A percentile compares a stretch with the other conserved stretches of the same genome.
Conservation (phyloP, 2,113 vertebrate species). For the Chunga burmeisteri region DNA sequence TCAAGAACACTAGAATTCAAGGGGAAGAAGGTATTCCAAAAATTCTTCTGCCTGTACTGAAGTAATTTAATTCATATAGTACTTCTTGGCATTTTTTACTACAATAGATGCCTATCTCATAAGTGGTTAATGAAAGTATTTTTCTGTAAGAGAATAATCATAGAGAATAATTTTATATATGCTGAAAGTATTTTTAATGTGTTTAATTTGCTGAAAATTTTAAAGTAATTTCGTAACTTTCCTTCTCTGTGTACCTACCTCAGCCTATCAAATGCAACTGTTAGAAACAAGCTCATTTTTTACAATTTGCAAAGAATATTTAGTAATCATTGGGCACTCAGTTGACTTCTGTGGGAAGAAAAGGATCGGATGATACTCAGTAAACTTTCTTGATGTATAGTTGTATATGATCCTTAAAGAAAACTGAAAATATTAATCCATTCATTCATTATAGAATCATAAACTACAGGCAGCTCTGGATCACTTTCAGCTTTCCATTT, state of each 20-base stretch:
- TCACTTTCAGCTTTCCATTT: neutral
- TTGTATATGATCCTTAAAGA: neutral
- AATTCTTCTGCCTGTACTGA: neutral
- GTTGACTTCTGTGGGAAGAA: neutral
- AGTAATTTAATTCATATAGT: neutral
- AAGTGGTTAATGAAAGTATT: neutral
- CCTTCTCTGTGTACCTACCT: neutral
- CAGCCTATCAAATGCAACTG: neutral
- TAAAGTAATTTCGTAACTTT: neutral
- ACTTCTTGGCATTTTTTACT: neutral
- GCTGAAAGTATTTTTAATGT: neutral
- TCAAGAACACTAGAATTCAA: neutral
- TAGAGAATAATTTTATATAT: neutral
- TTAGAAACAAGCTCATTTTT: neutral
- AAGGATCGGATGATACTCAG: neutral
- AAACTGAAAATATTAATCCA: neutral
- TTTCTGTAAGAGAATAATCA: neutral
- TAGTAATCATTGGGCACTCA: neutral
- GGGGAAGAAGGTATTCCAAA: neutral
- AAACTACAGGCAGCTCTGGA: neutral
- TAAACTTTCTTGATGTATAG: neutral
- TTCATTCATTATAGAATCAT: neutral
- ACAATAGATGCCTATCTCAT: neutral
- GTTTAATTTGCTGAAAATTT: neutral
- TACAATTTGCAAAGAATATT: neutral